Percentiles rank a stretch among this genome's conserved stretches.
phyloP scores from a whole-genome alignment of 2,797 vertebrate genomes.

The Catamblyrhynchus diadema region DNA sequence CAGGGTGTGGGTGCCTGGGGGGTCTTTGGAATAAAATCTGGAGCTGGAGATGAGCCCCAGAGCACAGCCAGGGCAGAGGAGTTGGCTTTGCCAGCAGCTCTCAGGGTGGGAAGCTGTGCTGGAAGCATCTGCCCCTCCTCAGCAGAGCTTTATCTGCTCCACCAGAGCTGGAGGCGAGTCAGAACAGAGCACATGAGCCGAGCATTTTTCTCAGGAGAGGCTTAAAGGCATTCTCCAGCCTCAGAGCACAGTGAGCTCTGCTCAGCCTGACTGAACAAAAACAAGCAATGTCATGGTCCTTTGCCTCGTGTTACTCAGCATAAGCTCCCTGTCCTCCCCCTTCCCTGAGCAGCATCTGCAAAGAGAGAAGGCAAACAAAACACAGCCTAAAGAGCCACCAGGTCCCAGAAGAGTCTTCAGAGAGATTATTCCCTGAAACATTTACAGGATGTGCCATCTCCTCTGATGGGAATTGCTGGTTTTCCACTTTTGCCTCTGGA shows the following conservation, averaged over 20 bases:
- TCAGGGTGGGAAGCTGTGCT: neutral
- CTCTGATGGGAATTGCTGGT: neutral
- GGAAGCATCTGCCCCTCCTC: neutral
- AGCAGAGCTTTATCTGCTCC: constrained; percentile 29
- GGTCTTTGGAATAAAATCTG: neutral
- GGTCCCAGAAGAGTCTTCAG: neutral
- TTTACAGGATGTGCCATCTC: neutral
- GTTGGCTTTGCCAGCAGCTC: neutral
- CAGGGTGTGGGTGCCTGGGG: neutral
- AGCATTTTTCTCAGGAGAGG: constrained; percentile 23
- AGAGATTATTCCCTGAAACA: neutral
- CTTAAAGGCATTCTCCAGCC: neutral
- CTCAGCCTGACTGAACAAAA: constrained; percentile 51
- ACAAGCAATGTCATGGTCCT: constrained; percentile 43
- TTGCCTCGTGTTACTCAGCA: constrained; percentile 46
- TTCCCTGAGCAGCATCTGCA: constrained; percentile 10
- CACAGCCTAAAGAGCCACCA: neutral
- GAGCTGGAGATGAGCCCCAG: neutral
- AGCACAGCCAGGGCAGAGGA: neutral
- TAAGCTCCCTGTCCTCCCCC: neutral
- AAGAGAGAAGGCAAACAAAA: neutral
- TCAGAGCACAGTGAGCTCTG: neutral
- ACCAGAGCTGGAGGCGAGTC: neutral
- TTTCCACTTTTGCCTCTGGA: neutral
- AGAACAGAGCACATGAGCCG: neutral